Base-by-base conservation (phyloP, 2,797 vertebrate genomes). In the Dromococcyx pavoninus region DNA sequence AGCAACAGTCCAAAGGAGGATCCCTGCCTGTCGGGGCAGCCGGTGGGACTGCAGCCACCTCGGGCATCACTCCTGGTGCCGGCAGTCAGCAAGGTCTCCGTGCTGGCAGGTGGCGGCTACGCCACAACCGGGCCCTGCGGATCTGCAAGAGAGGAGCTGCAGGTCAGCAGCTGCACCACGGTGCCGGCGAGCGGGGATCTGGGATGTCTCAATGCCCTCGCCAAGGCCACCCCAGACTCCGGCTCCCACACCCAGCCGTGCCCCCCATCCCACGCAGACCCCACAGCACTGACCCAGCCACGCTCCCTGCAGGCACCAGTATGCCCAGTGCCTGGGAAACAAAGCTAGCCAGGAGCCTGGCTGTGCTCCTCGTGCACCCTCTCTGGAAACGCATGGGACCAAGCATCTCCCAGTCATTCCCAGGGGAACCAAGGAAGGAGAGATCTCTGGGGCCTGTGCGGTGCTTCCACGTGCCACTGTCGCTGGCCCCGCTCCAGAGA, bases 251-350 rank as follows among this genome's bases (percentile, higher is more conserved):
- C 39, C 39, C 39, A 43, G 28, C 37, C n/a, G 24, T 17, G 51
- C 16, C 61, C 39, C 2, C 7, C 0, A 2, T 13, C 32, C 54
- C 22, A 57, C 0, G 0, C 66, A 64, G 71, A 65, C 13, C 33
- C 8, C 32, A n/a, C 48, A 21, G 2, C 15, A 24, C 17, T 2
- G 24, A 41, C 18, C 6, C 67, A 21, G 22, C 2, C 9, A 37
- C 53, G 51, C 46, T 9, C n/a, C 76, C 21, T 4, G 2, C 0
- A 2, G 18, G 23, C 51, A 76, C 16, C 48, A 25, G 23, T 3
- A 37, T 0, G 17, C 39, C 53, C 78, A 33, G 41, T 8, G 22
- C 27, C 56, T n/a, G 11, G 41, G 43, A 25, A 64, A n/a, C 1
- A 0, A 16, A 41, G 60, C 56, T 17, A 18, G 72, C 21, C 54